These are phyloP conservation scores for Catonia carolina DNA, from an alignment of 2,888 invertebrate genomes.

Conservation along the genomic window DNA sequence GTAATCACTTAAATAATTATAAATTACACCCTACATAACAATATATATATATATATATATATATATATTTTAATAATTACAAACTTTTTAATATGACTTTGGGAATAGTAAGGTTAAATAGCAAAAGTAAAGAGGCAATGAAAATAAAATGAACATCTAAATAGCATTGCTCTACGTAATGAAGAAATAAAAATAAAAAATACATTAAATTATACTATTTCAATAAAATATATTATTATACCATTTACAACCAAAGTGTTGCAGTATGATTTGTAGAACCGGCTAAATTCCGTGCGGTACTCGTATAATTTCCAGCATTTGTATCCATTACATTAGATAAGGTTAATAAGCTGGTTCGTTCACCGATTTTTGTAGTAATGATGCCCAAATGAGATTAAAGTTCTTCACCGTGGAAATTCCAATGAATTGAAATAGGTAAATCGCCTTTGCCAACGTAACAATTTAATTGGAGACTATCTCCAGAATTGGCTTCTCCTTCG, in stretches of 20 bases:
- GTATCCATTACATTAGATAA: conserved; percentile 54
- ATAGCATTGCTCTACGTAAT: no score
- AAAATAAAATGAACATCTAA: no score
- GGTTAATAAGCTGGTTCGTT: conserved; percentile 55
- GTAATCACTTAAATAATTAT: no score
- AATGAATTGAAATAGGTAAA: conserved; percentile 38
- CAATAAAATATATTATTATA: conserved; percentile 34
- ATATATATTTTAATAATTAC: no score
- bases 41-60: no score
- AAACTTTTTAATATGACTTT: no score
- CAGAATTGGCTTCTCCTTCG: conserved; percentile 55
- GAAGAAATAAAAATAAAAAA: no score
- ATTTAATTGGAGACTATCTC: conserved; percentile 56
- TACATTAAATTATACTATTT: no score
- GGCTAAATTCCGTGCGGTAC: conserved; percentile 54
- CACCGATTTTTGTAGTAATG: conserved; percentile 57
- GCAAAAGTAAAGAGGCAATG: no score
- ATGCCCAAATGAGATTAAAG: conserved; percentile 39
- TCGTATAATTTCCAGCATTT: conserved; percentile 59
- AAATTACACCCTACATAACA: no score
- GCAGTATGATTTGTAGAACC: conserved; percentile 49
- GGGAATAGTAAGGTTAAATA: no score
- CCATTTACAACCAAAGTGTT: conserved; percentile 49
- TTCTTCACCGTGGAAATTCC: conserved; percentile 51
- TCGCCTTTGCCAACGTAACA: conserved; percentile 45